phyloP scores from a whole-genome alignment of 2,113 vertebrate species.

The Gobio gobio region DNA sequence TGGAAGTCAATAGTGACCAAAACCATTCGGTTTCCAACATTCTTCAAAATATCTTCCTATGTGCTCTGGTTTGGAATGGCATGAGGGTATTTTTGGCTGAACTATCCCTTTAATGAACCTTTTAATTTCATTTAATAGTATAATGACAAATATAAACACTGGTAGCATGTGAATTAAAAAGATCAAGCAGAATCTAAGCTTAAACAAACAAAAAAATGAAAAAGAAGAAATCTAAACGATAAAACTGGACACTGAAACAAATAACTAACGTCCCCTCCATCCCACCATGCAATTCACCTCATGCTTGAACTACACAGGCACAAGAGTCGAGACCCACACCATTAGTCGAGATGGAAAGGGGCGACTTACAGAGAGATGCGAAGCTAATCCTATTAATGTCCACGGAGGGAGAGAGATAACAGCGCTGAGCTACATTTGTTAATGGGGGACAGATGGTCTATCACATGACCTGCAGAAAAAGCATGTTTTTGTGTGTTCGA shows the following conservation, averaged over 20 bases:
- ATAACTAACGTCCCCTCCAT: background rate
- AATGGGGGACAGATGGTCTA: slow-evolving; percentile 69
- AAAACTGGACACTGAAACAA: background rate
- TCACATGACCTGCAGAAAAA: slow-evolving; percentile 69
- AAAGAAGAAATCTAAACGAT: no score
- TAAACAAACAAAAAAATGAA: background rate
- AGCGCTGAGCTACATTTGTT: slow-evolving; percentile 61
- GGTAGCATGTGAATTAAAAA: background rate
- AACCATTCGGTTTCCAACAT: no score
- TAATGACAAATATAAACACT: background rate
- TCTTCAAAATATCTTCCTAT: no score
- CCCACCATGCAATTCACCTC: background rate
- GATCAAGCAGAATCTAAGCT: background rate
- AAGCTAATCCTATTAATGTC: slow-evolving; percentile 76
- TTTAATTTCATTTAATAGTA: background rate
- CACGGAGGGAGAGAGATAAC: slow-evolving; percentile 44
- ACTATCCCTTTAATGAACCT: background rate
- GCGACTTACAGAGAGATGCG: slow-evolving; percentile 66
- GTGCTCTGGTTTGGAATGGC: no score
- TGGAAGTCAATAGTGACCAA: no score
- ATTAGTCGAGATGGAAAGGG: slow-evolving; percentile 28
- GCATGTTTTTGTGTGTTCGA: slow-evolving; percentile 22
- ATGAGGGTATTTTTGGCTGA: background rate
- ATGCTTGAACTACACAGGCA: slow-evolving; percentile 3
- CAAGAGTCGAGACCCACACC: background rate